Evolutionary conservation across 2,113 vertebrate genomes (phyloP).

Genomic region (Rhinoptilus africanus): DNA sequence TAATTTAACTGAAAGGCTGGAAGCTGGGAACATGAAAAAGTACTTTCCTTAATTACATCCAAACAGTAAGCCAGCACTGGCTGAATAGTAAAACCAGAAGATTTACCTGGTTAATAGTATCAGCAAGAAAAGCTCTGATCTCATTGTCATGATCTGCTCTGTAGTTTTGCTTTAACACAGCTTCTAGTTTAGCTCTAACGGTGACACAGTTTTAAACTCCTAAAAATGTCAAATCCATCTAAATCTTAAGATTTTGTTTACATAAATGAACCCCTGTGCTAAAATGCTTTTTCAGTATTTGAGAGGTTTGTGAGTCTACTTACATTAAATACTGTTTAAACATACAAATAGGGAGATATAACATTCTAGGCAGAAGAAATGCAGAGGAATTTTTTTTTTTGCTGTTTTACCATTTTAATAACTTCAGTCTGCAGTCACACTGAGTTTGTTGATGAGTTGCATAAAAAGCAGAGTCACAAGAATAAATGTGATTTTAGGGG

Average conservation of each 20-base stretch:
- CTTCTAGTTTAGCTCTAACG: neutral
- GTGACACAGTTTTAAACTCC: neutral
- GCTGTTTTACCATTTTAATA: neutral
- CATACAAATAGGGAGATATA: fast-evolving
- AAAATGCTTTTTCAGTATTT: neutral
- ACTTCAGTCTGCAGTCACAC: neutral
- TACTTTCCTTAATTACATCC: neutral
- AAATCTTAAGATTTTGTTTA: neutral
- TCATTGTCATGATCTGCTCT: neutral
- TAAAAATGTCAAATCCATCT: neutral
- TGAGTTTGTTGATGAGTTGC: fast-evolving
- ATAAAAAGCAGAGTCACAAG: neutral
- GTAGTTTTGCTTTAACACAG: neutral
- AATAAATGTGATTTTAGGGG: neutral
- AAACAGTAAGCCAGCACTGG: neutral
- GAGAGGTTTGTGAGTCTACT: neutral
- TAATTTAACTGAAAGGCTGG: neutral
- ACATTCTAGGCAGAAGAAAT: neutral
- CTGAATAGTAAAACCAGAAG: neutral
- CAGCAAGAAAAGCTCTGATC: neutral
- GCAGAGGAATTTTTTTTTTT: neutral
- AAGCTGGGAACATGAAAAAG: neutral
- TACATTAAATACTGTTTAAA: neutral
- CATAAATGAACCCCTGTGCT: neutral
- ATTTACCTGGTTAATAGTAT: too few species aligned